Percentiles rank a stretch among this genome's conserved stretches.
phyloP scores from a whole-genome alignment of 1,140 invertebrate genomes.

The Trigoniulus corallinus region DNA sequence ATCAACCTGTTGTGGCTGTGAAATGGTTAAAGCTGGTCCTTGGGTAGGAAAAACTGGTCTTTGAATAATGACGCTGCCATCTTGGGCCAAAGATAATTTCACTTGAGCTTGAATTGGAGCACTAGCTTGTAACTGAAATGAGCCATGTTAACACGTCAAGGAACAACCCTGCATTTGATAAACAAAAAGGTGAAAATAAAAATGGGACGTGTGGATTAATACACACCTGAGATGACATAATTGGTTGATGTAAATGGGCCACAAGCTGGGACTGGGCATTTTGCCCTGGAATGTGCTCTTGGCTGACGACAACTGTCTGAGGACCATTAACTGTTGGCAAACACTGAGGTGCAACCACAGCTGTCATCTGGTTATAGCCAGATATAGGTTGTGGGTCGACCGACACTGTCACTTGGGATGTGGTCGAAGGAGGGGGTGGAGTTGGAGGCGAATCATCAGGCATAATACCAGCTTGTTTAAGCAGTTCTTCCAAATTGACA shows the following conservation, averaged over 20 bases:
- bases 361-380: not conserved
- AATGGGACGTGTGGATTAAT: too few relatives aligned
- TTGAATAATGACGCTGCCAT: constrained; percentile 18
- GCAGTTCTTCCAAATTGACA: constrained; percentile 12
- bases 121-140: not conserved
- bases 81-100: constrained; percentile 15
- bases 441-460: constrained; percentile 8
- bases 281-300: not conserved
- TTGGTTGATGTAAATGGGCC: not conserved
- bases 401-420: not conserved
- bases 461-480: constrained; percentile 13
- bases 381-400: not conserved
- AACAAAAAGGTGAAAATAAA: not conserved
- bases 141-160: not conserved
- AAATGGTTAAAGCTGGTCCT: not conserved
- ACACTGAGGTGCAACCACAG: not conserved
- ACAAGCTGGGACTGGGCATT: not conserved
- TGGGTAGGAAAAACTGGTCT: not conserved
- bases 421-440: not conserved
- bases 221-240: not conserved
- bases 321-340: not conserved
- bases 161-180: not conserved
- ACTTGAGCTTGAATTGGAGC: constrained; percentile 11
- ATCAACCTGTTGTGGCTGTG: not conserved
- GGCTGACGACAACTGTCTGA: not conserved